Evolutionary conservation across 1,140 invertebrate species (phyloP).

Genomic region (Cyphomyrmex costatus): DNA sequence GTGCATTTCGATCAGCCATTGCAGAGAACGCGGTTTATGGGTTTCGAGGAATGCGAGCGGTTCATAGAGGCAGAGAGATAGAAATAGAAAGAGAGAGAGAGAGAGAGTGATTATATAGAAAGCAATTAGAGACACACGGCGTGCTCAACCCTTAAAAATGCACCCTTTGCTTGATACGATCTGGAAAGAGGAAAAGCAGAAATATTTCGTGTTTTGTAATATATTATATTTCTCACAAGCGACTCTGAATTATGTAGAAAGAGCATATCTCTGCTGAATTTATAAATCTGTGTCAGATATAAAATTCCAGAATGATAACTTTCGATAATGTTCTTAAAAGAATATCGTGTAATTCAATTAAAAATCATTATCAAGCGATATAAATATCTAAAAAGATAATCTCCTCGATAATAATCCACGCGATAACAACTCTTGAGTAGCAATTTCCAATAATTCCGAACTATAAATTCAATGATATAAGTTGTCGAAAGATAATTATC

Average conservation of each 20-base stretch:
- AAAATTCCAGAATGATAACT: neutral
- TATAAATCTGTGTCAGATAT: neutral
- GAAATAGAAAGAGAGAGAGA: neutral
- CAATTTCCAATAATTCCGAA: neutral
- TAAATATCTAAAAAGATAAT: slow-evolving; percentile 24
- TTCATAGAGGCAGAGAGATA: neutral
- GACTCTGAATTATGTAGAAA: neutral
- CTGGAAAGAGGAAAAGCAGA: neutral
- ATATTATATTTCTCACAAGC: neutral
- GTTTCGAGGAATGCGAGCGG: slow-evolving; percentile 41
- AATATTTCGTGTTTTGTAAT: neutral
- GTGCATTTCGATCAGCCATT: slow-evolving; percentile 42
- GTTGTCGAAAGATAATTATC: slow-evolving; percentile 9
- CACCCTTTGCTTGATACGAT: neutral
- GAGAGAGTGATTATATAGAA: slow-evolving; percentile 11
- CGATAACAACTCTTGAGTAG: neutral
- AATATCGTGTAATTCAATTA: neutral
- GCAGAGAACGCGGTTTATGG: slow-evolving; percentile 35
- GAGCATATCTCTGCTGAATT: neutral
- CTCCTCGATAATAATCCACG: neutral
- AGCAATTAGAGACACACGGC: slow-evolving; percentile 17
- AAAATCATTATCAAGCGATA: neutral
- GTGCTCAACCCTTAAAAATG: slow-evolving; percentile 3
- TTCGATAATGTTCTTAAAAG: slow-evolving; percentile 5
- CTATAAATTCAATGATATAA: neutral